A percentile compares a stretch with the other conserved stretches of the same genome.
Evolutionary conservation across 2,113 vertebrate species (phyloP).

Genomic region (Tyto alba): DNA sequence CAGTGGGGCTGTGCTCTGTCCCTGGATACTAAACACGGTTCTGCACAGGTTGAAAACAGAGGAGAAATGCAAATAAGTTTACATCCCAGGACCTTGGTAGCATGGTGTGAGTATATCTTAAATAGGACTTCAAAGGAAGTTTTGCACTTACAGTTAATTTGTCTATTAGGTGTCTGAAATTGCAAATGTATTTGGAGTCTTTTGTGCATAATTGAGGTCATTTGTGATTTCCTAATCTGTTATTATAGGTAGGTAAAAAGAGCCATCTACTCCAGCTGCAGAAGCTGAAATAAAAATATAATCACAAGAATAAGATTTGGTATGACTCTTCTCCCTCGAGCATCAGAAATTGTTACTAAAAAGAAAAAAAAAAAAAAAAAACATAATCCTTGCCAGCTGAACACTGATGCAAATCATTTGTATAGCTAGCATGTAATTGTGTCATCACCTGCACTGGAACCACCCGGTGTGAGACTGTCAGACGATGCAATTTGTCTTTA

Average conservation of each 20-base stretch:
- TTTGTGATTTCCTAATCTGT: background rate
- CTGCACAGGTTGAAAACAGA: background rate
- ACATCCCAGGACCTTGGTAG: background rate
- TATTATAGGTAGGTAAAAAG: background rate
- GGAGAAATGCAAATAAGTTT: background rate
- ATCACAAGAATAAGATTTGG: background rate
- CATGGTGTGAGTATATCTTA: background rate
- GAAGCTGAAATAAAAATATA: background rate
- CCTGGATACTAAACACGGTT: fast-evolving
- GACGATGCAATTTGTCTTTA: background rate
- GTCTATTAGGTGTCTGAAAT: background rate
- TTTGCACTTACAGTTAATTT: background rate
- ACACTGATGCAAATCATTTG: background rate
- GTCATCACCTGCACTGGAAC: background rate
- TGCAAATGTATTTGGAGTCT: background rate
- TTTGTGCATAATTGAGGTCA: background rate
- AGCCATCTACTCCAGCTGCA: background rate
- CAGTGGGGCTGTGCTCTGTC: fast-evolving
- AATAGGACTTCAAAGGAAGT: background rate
- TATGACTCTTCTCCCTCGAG: background rate
- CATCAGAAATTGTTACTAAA: background rate
- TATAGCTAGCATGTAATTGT: background rate
- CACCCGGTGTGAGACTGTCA: background rate
- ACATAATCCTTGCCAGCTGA: too few relatives aligned
- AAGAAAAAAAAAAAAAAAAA: background rate